Conservation (phyloP, 2,888 invertebrate genomes). For the Netelia fuscicornis region DNA sequence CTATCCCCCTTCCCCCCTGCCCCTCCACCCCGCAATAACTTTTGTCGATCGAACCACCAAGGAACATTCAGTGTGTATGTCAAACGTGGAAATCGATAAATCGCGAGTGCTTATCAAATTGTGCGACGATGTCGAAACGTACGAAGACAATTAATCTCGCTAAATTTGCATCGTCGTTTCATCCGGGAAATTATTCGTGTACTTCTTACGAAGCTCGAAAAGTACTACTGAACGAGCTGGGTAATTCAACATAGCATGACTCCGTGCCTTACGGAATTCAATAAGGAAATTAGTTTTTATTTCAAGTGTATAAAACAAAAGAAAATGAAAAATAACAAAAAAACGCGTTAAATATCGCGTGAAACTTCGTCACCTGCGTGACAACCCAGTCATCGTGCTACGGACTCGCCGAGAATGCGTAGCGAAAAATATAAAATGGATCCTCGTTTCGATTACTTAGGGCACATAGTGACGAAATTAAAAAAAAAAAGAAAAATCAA, state of each 20-base stretch:
- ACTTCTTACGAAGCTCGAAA: constrained; percentile 22
- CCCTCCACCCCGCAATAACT: background rate
- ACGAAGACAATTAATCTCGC: constrained; percentile 3
- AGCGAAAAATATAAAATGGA: background rate
- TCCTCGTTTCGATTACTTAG: constrained; percentile 37
- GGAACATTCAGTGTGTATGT: constrained; percentile 1
- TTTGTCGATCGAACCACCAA: background rate
- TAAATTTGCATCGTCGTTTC: constrained; percentile 2
- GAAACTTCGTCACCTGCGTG: constrained; percentile 51
- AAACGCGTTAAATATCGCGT: constrained; percentile 28
- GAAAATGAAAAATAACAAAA: background rate
- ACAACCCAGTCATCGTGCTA: constrained; percentile 51
- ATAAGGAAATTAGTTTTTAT: constrained; percentile 6
- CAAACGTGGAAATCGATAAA: background rate
- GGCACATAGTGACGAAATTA: background rate
- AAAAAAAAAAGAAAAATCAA: background rate
- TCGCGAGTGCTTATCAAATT: background rate
- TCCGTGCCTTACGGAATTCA: constrained; percentile 41
- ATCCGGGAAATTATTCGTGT: constrained; percentile 31
- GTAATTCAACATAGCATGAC: background rate
- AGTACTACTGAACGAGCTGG: background rate
- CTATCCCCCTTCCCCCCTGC: background rate
- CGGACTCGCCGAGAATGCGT: background rate
- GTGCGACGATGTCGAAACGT: background rate
- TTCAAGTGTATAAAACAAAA: constrained; percentile 24